Conservation (phyloP, 2,797 vertebrate genomes). For the Gymnopithys bicolor region DNA sequence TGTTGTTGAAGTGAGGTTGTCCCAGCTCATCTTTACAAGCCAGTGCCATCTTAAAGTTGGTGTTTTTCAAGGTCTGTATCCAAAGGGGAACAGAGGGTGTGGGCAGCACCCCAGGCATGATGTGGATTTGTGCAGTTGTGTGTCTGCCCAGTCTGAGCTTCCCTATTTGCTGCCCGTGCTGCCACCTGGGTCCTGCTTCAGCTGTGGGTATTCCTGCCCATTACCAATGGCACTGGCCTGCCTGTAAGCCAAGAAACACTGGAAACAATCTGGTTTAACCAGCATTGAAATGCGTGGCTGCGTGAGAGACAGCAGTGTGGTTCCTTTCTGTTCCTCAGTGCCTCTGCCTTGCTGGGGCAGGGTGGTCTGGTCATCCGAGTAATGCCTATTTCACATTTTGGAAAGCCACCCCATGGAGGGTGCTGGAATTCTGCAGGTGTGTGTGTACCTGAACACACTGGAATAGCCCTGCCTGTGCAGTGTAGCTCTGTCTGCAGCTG, state of each 20-base stretch:
- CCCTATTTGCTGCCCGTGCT: neutral
- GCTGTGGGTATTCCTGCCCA: neutral
- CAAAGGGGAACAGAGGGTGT: neutral
- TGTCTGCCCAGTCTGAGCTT: neutral
- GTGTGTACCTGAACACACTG: too few species aligned
- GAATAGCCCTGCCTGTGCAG: rapidly evolving
- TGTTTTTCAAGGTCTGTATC: neutral
- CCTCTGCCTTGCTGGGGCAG: neutral
- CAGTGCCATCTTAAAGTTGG: rapidly evolving
- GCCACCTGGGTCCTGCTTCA: neutral
- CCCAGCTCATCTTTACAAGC: neutral
- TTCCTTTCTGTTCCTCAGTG: neutral
- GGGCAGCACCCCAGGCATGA: neutral
- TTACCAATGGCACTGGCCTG: rapidly evolving
- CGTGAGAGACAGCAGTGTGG: neutral
- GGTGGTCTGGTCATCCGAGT: rapidly evolving
- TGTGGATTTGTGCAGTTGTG: neutral
- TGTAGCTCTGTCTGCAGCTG: neutral
- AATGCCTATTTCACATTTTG: neutral
- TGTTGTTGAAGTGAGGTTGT: neutral
- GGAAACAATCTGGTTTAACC: neutral
- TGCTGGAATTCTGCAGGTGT: neutral
- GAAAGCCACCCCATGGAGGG: neutral
- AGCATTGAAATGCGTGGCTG: rapidly evolving
- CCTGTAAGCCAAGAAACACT: neutral